Conservation (phyloP, 92 coral and sea anemone species). For the Palythoa grandiflora region DNA sequence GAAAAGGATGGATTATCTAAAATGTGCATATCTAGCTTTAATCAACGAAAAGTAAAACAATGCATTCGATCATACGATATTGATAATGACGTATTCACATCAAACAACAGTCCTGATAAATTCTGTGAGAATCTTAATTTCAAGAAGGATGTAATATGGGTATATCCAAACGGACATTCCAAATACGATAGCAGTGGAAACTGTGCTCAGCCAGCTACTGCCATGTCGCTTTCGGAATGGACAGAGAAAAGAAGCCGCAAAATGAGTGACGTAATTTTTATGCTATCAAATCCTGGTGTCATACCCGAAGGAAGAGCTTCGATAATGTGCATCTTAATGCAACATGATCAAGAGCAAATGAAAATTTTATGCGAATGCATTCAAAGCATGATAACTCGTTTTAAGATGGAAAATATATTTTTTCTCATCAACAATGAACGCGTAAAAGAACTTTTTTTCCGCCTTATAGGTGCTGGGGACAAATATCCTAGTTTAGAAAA, state of each 20-base stretch:
- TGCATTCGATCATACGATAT: constrained; percentile 30
- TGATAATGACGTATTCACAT: constrained; percentile 36
- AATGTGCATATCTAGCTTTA: constrained; percentile 18
- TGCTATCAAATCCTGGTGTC: constrained; percentile 31
- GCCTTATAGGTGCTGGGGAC: constrained; percentile 44
- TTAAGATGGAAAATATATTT: constrained; percentile 20
- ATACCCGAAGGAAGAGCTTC: constrained; percentile 44
- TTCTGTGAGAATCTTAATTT: constrained; percentile 40
- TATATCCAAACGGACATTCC: constrained; percentile 48
- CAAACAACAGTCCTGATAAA: constrained; percentile 12
- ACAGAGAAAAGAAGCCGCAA: constrained; percentile 45
- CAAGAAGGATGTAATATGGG: constrained; percentile 36
- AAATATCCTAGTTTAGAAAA: constrained; percentile 40
- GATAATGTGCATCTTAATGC: constrained; percentile 36
- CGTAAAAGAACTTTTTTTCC: constrained; percentile 33
- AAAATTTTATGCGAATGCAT: constrained; percentile 40
- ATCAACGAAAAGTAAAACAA: constrained; percentile 32
- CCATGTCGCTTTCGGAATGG: constrained; percentile 44
- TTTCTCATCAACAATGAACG: constrained; percentile 36
- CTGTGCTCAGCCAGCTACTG: constrained; percentile 42
- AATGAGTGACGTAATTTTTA: constrained; percentile 36
- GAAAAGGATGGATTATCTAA: constrained; percentile 35
- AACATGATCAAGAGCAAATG: constrained; percentile 30
- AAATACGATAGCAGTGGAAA: constrained; percentile 29
- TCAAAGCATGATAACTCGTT: constrained; percentile 32